Evolutionary conservation across 2,797 vertebrate genomes (phyloP).

Genomic region (Pagetopsis macropterus): DNA sequence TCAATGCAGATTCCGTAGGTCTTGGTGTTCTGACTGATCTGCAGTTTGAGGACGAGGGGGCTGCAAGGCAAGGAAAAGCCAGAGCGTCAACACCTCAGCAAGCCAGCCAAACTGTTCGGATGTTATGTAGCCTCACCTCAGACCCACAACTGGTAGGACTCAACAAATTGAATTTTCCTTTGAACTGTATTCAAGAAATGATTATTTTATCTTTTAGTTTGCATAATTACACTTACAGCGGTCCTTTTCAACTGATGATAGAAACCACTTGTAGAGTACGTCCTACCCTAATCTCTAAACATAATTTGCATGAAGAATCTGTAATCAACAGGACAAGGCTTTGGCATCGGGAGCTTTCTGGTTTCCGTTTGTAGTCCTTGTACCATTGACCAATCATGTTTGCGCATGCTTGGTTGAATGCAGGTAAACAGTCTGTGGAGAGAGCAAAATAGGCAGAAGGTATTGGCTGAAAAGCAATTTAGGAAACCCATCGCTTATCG

Average conservation of each 20-base stretch:
- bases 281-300: not conserved
- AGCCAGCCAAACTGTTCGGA: conserved; percentile 76
- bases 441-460: too few species aligned
- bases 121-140: conserved; percentile 82
- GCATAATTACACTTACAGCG: not conserved
- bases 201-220: not conserved
- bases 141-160: conserved; percentile 83
- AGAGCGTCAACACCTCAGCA: conserved; percentile 62
- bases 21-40: conserved; percentile 66
- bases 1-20: conserved; percentile 57
- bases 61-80: conserved; percentile 54
- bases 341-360: too few species aligned
- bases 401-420: too few species aligned
- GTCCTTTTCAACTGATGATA: not conserved
- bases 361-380: too few species aligned
- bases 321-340: too few species aligned
- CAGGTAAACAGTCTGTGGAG: too few species aligned
- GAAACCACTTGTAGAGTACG: conserved; percentile 30
- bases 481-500: too few species aligned
- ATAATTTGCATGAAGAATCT: too few species aligned
- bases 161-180: conserved; percentile 14
- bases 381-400: too few species aligned
- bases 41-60: conserved; percentile 79
- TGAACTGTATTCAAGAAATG: not conserved
- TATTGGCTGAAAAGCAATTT: too few species aligned